Evolutionary conservation across 2,113 vertebrate genomes (phyloP).

Genomic region (Protomyctophum bolini): DNA sequence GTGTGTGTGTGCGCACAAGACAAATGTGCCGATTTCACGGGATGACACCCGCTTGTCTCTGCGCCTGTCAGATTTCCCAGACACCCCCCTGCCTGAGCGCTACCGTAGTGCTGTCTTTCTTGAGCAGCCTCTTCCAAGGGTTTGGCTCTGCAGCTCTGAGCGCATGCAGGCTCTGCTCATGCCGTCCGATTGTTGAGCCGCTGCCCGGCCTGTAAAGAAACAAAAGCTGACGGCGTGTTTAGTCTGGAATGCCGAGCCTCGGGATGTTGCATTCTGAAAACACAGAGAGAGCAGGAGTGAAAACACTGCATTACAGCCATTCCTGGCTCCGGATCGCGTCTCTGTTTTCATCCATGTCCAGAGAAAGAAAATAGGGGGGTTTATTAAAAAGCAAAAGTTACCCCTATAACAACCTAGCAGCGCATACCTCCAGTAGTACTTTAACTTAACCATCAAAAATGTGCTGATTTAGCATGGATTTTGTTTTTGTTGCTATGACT

Average conservation of each 20-base stretch:
- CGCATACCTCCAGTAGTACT: slow-evolving; percentile 27
- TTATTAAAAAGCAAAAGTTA: slow-evolving; percentile 8
- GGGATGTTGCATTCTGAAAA: slow-evolving; percentile 12
- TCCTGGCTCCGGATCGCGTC: slow-evolving; percentile 9
- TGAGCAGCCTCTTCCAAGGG: background rate
- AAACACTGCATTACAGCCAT: slow-evolving; percentile 3
- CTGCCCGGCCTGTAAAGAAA: slow-evolving; percentile 11
- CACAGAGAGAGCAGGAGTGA: background rate
- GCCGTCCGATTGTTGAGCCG: slow-evolving; percentile 11
- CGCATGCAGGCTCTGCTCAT: background rate
- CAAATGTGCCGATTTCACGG: background rate
- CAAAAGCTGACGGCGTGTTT: slow-evolving; percentile 24
- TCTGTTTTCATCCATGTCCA: slow-evolving; percentile 15
- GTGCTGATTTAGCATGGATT: slow-evolving; percentile 59
- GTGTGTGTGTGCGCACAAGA: background rate
- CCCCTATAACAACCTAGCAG: slow-evolving; percentile 6
- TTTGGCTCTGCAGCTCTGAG: background rate
- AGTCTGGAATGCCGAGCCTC: slow-evolving; percentile 13
- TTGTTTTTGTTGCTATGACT: slow-evolving; percentile 73
- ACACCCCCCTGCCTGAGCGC: no score
- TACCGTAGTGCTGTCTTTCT: background rate
- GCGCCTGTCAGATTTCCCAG: no score
- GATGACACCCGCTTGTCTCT: background rate
- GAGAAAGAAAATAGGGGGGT: slow-evolving; percentile 6
- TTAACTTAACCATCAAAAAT: slow-evolving; percentile 55